Base-by-base conservation (phyloP, 2,797 vertebrate genomes). In the Dromococcyx pavoninus region DNA sequence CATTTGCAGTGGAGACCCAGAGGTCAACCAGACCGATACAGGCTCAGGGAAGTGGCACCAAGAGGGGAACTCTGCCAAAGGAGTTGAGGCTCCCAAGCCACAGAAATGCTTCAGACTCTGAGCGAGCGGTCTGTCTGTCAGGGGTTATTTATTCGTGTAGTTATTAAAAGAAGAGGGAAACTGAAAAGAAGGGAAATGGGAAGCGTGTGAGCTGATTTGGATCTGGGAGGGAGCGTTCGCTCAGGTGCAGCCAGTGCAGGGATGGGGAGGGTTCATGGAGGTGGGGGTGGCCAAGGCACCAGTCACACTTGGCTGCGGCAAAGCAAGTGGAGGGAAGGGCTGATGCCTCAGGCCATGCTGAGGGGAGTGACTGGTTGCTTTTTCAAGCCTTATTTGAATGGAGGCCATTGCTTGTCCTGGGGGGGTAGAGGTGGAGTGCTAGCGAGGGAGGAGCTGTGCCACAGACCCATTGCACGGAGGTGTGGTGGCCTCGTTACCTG, bases 1-100 rank as follows among this genome's bases (percentile, higher is more conserved):
- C 18, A 4, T 22, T 61, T 54, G 54, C 46, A 33, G n/a, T 13
- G n/a, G 37, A 53, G 58, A 15, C 18, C 5, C 0, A 7, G 11
- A 23, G 17, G 30, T 44, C 11, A 57, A 17, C 41, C 16, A 44
- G 39, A 22, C 12, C 0, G 0, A 11, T 13, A 8, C 5, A 23
- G 32, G 13, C 33, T 39, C 24, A 35, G 30, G 18, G 25, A 14
- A 60, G 18, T 3, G 5, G 25, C 28, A 39, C 5, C 3, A 11
- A 33, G 64, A 53, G 19, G 4, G 12, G 7, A 71, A 18, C 17
- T 8, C 23, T 41, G 32, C 53, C 64, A 13, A 50, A 19, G 10
- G 9, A 27, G 15, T 25, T 28, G 28, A 70, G 39, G 51, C 33
- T 67, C 25, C 9, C 2, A 18, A 77, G 30, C 54, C 33, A 11